Conservation (phyloP, 2,888 invertebrate genomes). For the Campoplex nolae region DNA sequence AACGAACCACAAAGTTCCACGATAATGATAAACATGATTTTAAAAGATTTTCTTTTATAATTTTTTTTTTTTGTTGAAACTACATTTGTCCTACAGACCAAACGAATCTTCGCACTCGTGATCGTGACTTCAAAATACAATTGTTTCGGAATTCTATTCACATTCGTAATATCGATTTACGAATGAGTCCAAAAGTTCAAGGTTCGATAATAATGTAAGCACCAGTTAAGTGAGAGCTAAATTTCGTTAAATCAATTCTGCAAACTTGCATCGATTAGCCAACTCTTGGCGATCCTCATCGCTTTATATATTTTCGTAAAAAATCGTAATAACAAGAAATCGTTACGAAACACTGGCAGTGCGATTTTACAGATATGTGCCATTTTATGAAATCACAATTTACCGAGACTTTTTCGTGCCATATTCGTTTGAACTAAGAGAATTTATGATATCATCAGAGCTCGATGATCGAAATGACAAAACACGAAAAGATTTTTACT, state of each 20-base stretch:
- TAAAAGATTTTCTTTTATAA: background rate
- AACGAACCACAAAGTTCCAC: conserved; percentile 50
- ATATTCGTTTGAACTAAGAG: background rate
- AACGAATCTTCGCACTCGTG: background rate
- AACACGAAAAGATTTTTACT: background rate
- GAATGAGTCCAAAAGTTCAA: conserved; percentile 5
- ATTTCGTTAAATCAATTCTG: background rate
- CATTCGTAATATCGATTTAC: conserved; percentile 2
- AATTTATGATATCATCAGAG: background rate
- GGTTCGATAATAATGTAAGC: background rate
- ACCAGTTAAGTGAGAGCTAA: background rate
- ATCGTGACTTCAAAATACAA: background rate
- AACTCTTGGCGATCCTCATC: background rate
- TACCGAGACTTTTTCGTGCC: background rate
- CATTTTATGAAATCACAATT: background rate
- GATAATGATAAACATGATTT: background rate
- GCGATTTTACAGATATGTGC: too few species aligned
- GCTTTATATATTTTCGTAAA: background rate
- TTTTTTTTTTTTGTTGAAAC: background rate
- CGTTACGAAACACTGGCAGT: background rate
- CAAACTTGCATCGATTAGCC: background rate
- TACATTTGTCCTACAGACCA: background rate
- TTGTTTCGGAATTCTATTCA: background rate
- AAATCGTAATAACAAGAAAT: background rate
- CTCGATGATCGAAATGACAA: background rate